phyloP scores from a whole-genome alignment of 1,140 invertebrate genomes.

The Homalodisca vitripennis region DNA sequence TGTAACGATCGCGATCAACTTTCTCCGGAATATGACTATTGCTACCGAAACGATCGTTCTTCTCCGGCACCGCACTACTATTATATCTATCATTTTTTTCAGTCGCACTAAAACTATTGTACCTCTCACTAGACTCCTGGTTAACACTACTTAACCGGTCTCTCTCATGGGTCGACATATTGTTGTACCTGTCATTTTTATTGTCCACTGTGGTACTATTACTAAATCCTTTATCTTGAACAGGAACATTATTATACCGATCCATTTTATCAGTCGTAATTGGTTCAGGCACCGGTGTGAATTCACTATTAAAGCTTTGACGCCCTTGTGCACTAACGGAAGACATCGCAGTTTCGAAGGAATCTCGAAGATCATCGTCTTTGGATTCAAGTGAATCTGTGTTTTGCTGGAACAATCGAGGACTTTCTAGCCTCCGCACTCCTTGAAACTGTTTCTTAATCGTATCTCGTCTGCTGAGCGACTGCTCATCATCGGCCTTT shows the following conservation, averaged over 20 bases:
- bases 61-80: neutral
- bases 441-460: constrained; percentile 38
- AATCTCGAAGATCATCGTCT: constrained; percentile 57
- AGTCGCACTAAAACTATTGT: neutral
- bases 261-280: constrained; percentile 4
- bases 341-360: constrained; percentile 59
- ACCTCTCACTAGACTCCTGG: neutral
- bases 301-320: constrained; percentile 24
- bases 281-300: constrained; percentile 11
- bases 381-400: constrained; percentile 57
- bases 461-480: constrained; percentile 37
- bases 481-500: constrained; percentile 10
- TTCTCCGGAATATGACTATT: constrained; percentile 11
- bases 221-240: constrained; percentile 1
- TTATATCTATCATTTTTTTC: constrained; percentile 13
- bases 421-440: constrained; percentile 33
- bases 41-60: constrained; percentile 7
- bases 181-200: constrained; percentile 15
- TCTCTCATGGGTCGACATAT: constrained; percentile 1
- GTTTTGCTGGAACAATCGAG: constrained; percentile 48
- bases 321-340: constrained; percentile 49
- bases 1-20: neutral
- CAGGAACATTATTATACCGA: neutral
- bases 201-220: constrained; percentile 10
- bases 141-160: neutral